These are phyloP conservation scores for Xenentodon cancila DNA, from an alignment of 2,797 vertebrate genomes.

Conservation along the genomic window DNA sequence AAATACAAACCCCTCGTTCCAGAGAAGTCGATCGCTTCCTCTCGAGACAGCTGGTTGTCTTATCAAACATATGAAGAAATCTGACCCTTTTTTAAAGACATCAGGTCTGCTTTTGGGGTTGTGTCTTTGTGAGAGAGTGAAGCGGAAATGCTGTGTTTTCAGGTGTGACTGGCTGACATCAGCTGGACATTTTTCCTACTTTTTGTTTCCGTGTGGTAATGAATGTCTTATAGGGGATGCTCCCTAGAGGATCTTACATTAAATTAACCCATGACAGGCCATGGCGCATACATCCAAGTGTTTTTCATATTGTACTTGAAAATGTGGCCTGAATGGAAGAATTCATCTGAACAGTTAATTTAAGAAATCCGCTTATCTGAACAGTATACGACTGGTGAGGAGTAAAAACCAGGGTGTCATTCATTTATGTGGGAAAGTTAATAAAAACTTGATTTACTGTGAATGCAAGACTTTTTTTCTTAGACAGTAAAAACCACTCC, in stretches of 20 bases:
- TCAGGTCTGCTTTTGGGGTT: conserved; percentile 22
- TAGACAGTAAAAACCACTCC: neutral
- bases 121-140: conserved; percentile 17
- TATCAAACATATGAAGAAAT: conserved; percentile 39
- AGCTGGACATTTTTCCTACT: conserved; percentile 26
- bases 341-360: conserved; percentile 19
- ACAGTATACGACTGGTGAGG: conserved; percentile 27
- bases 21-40: conserved; percentile 41
- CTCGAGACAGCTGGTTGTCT: conserved; percentile 32
- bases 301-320: conserved; percentile 46
- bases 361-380: conserved; percentile 27
- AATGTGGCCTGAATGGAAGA: conserved; percentile 32
- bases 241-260: conserved; percentile 40
- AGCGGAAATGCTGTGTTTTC: conserved; percentile 9
- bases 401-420: conserved; percentile 16
- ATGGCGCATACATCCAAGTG: conserved; percentile 14
- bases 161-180: conserved; percentile 27
- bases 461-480: neutral
- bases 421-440: conserved; percentile 70
- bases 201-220: conserved; percentile 24
- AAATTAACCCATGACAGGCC: conserved; percentile 16
- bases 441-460: conserved; percentile 52
- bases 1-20: neutral
- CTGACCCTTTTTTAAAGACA: conserved; percentile 64
- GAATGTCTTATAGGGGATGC: conserved; percentile 37